Conservation (phyloP, 2,888 invertebrate genomes). For the Eucera pruinosa region DNA sequence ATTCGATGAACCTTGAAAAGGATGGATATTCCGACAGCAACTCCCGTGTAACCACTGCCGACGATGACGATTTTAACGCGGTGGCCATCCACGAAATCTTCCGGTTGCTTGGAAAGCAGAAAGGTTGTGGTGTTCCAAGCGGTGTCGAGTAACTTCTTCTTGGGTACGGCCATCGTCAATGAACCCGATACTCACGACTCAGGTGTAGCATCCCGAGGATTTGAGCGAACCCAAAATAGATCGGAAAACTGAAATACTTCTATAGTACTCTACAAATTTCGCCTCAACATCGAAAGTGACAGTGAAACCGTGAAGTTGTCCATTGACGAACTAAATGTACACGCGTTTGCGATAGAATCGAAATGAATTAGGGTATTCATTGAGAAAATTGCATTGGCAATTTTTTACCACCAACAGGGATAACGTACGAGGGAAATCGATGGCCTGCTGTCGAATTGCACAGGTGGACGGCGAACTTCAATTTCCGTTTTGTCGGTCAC, state of each 20-base stretch:
- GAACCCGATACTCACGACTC: constrained; percentile 18
- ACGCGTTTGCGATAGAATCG: neutral
- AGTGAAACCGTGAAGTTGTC: constrained; percentile 42
- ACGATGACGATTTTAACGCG: constrained; percentile 79
- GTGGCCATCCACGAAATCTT: constrained; percentile 71
- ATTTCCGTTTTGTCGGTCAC: constrained; percentile 59
- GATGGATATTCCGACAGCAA: constrained; percentile 76
- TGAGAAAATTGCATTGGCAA: too few relatives aligned
- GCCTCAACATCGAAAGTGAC: constrained; percentile 11
- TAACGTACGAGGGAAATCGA: constrained; percentile 32
- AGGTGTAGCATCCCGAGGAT: constrained; percentile 30
- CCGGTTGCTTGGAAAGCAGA: constrained; percentile 74
- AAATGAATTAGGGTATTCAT: neutral
- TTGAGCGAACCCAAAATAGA: constrained; percentile 8
- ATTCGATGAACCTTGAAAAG: constrained; percentile 76
- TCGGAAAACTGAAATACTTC: neutral
- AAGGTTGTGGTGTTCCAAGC: constrained; percentile 74
- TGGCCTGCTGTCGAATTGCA: constrained; percentile 57
- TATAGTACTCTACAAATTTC: constrained; percentile 40
- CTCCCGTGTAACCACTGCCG: constrained; percentile 77
- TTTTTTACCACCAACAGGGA: neutral
- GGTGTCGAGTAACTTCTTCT: constrained; percentile 59
- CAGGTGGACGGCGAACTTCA: constrained; percentile 64
- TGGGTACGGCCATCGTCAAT: constrained; percentile 63
- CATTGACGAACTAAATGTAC: neutral